A percentile compares a stretch with the other conserved stretches of the same genome.
Conservation (phyloP, 2,797 vertebrate species). For the Enoplosus armatus region DNA sequence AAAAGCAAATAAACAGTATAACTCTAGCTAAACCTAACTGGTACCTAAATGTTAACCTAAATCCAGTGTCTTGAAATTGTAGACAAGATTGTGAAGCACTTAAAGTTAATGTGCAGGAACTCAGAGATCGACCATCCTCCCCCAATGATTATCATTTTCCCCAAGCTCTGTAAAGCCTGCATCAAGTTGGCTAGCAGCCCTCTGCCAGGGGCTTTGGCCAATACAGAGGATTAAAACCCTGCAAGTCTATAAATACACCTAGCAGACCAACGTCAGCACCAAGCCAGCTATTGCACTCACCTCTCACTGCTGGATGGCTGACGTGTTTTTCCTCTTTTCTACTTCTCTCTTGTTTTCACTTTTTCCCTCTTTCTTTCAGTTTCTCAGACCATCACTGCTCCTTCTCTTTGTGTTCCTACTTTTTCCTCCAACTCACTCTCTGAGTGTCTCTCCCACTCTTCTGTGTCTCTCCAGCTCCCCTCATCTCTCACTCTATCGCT, state of each 20-base stretch:
- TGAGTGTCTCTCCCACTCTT: slow-evolving; percentile 56
- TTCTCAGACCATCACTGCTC: slow-evolving; percentile 34
- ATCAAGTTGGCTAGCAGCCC: slow-evolving; percentile 79
- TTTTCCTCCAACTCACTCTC: slow-evolving; percentile 52
- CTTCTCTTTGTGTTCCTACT: slow-evolving; percentile 36
- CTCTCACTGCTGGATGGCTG: slow-evolving; percentile 69
- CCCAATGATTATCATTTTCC: slow-evolving; percentile 67
- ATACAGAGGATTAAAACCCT: slow-evolving; percentile 83
- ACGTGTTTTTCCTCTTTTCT: slow-evolving; percentile 48
- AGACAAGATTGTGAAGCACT: slow-evolving; percentile 17
- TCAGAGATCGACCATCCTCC: slow-evolving; percentile 60
- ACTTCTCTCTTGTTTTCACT: slow-evolving; percentile 39
- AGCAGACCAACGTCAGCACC: slow-evolving; percentile 77
- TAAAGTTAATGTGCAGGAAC: slow-evolving; percentile 60
- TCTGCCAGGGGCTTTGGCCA: slow-evolving; percentile 78
- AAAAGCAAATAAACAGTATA: not conserved
- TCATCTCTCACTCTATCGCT: slow-evolving; percentile 53
- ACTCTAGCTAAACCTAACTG: too few relatives aligned
- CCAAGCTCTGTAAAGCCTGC: slow-evolving; percentile 68
- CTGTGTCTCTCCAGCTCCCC: slow-evolving; percentile 34
- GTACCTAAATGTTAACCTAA: too few relatives aligned
- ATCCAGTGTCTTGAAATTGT: slow-evolving; percentile 20
- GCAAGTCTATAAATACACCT: slow-evolving; percentile 86
- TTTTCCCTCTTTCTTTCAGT: slow-evolving; percentile 42
- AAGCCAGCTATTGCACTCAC: slow-evolving; percentile 70